Percentiles rank a stretch among this genome's conserved stretches.
Conservation (phyloP, 2,797 vertebrate genomes). For the Characodon lateralis region DNA sequence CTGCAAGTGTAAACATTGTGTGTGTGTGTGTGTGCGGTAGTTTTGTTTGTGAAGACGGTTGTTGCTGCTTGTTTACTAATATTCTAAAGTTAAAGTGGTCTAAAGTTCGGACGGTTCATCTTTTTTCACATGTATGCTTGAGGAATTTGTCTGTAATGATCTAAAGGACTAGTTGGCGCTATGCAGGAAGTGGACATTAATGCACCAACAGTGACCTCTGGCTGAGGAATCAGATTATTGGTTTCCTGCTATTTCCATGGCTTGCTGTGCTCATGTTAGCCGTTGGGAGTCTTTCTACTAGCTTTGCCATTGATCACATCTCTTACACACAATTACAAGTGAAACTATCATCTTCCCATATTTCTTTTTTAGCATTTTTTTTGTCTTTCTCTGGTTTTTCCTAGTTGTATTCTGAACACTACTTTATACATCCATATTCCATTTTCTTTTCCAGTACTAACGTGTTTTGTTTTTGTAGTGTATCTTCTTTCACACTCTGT, state of each 20-base stretch:
- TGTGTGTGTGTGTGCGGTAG: conserved; percentile 32
- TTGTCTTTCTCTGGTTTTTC: conserved; percentile 23
- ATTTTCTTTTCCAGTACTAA: not conserved
- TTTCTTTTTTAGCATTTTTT: conserved; percentile 5
- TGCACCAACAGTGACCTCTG: conserved; percentile 23
- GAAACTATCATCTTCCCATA: conserved; percentile 11
- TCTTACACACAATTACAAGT: conserved; percentile 22
- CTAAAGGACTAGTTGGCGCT: not conserved
- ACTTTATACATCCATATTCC: conserved; percentile 3
- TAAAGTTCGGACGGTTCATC: not conserved
- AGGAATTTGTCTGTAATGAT: conserved; percentile 2
- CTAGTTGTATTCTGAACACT: conserved; percentile 13
- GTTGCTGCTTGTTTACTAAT: conserved; percentile 19
- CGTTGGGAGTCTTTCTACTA: conserved; percentile 34
- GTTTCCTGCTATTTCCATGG: conserved; percentile 53
- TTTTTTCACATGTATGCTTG: conserved; percentile 1
- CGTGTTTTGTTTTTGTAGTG: conserved; percentile 3
- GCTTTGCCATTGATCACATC: conserved; percentile 42
- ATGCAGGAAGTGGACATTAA: not conserved
- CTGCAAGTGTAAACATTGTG: conserved; percentile 32
- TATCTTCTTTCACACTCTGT: conserved; percentile 10
- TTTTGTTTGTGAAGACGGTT: conserved; percentile 27
- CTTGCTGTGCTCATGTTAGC: conserved; percentile 64
- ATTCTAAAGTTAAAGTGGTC: not conserved
- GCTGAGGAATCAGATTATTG: conserved; percentile 28